A percentile compares a stretch with the other conserved stretches of the same genome.
Conservation (phyloP, 2,113 vertebrate species). For the Pachypanchax playfairii region DNA sequence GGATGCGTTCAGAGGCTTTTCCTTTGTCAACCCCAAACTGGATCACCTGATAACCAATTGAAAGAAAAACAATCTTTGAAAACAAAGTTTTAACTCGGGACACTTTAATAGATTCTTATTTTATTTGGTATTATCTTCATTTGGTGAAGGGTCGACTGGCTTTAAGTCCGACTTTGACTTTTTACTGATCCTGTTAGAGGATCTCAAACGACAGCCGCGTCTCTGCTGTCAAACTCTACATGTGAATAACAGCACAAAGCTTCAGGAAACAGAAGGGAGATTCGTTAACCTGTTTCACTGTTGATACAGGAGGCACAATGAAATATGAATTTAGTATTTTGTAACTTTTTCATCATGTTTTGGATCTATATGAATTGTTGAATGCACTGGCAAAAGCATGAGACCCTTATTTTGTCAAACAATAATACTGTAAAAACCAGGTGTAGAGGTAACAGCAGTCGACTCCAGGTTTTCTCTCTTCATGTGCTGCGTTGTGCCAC, state of each 20-base stretch:
- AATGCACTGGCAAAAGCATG: conserved; percentile 42
- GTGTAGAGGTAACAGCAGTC: too few relatives aligned
- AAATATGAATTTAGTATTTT: conserved; percentile 23
- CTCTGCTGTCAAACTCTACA: conserved; percentile 20
- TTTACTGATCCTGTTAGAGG: conserved; percentile 5
- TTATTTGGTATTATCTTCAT: conserved; percentile 7
- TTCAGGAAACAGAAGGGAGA: conserved; percentile 51
- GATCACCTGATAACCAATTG: conserved; percentile 84
- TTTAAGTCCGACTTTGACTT: conserved; percentile 20
- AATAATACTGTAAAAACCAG: conserved; percentile 10
- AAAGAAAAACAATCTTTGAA: conserved; percentile 27
- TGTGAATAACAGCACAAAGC: conserved; percentile 28
- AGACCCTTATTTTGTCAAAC: background rate
- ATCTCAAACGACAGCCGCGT: conserved; percentile 17
- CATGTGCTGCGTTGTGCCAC: background rate
- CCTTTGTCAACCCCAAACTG: conserved; percentile 91
- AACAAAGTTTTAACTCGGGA: background rate
- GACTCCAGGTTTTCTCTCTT: too few relatives aligned
- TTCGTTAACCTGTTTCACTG: conserved; percentile 41
- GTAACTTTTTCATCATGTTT: conserved; percentile 12
- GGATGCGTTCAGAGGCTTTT: conserved; percentile 89
- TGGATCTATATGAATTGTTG: conserved; percentile 32
- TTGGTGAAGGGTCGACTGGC: conserved; percentile 20
- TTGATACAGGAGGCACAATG: conserved; percentile 9
- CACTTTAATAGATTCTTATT: background rate